These are phyloP conservation scores for Thunnus thynnus DNA, from an alignment of 2,113 vertebrate genomes.

Conservation along the genomic window DNA sequence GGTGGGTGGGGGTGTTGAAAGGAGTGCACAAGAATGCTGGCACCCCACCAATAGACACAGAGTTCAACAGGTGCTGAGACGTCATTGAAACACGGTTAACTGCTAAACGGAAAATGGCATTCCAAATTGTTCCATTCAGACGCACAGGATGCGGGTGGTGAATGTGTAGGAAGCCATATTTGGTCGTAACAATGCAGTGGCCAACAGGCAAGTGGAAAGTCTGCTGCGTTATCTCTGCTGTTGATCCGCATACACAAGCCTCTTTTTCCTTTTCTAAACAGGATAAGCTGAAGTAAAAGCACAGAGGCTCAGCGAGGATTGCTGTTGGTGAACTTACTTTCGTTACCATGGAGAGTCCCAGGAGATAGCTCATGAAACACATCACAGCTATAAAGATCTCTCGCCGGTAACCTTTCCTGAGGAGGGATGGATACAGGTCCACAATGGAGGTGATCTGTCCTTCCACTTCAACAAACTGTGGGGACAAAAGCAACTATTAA, in stretches of 20 bases:
- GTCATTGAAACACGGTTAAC: conserved; percentile 59
- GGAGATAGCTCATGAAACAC: conserved; percentile 96
- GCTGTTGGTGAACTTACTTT: conserved; percentile 86
- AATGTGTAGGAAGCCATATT: conserved; percentile 67
- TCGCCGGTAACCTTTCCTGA: conserved; percentile 98
- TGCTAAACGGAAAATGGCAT: conserved; percentile 73
- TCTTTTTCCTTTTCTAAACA: conserved; percentile 50
- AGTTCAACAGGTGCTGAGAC: conserved; percentile 80
- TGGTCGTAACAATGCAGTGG: conserved; percentile 58
- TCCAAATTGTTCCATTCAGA: conserved; percentile 68
- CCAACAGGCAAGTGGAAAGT: conserved; percentile 51
- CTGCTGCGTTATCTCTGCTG: conserved; percentile 47
- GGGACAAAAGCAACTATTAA: conserved; percentile 61
- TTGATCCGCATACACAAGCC: conserved; percentile 8
- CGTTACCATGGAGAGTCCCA: conserved; percentile 98
- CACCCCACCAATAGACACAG: conserved; percentile 60
- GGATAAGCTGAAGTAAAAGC: conserved; percentile 8
- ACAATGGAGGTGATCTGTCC: conserved; percentile 99
- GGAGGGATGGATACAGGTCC: conserved; percentile 97
- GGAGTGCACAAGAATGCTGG: conserved; percentile 63
- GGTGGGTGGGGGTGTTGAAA: conserved; percentile 29
- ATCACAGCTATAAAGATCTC: conserved; percentile 98
- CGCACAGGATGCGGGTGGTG: conserved; percentile 44
- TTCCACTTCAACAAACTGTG: conserved; percentile 99
- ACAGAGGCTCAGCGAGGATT: background rate